Evolutionary conservation across 1,140 invertebrate species (phyloP), one percentile per base, ranked within the genome.

Genomic region (Temnothorax longispinosus): DNA sequence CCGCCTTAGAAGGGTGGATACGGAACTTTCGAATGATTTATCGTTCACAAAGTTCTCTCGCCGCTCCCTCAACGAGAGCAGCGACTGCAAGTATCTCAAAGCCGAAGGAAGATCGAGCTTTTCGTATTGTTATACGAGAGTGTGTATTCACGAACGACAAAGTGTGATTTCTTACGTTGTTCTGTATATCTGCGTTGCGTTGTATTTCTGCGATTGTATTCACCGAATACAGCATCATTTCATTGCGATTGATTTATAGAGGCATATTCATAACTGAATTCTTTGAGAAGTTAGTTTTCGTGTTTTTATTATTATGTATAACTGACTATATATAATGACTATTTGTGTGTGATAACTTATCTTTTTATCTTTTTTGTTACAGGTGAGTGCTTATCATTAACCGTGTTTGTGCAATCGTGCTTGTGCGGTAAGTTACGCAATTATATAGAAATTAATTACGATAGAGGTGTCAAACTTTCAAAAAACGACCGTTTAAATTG

Each of bases 361-460:
- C 60, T 69, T 62, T 85, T 77, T 60, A 60, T 75, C 65, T 76
- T 89, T 62, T 90, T 56, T 93, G 93, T 94, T 93, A 69, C 91
- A 91, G 91, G 93, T 92, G 89, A 93, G 92, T 91, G 86, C 85
- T 89, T 85, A 47, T 32, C 88, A 82, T 87, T 88, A 60, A 80
- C 81, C 71, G 69, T 85, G 67, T 64, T 15, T 60, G 85, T 80
- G 88, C 78, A 92, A 93, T 50, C 4, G 65, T 21, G 21, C 89
- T 87, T 67, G 87, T 60, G 72, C 71, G 82, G 89, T 93, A 92
- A 94, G 92, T 91, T 82, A 41, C 10, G 58, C 69, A 50, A 78
- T 88, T 87, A 72, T 91, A 91, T 93, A 87, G 84, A 86, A 88
- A 91, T 91, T 88, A 84, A 85, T 91, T 92, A 93, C 87, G 92